phyloP scores from a whole-genome alignment of 2,888 invertebrate species.

The Campoplex nolae region DNA sequence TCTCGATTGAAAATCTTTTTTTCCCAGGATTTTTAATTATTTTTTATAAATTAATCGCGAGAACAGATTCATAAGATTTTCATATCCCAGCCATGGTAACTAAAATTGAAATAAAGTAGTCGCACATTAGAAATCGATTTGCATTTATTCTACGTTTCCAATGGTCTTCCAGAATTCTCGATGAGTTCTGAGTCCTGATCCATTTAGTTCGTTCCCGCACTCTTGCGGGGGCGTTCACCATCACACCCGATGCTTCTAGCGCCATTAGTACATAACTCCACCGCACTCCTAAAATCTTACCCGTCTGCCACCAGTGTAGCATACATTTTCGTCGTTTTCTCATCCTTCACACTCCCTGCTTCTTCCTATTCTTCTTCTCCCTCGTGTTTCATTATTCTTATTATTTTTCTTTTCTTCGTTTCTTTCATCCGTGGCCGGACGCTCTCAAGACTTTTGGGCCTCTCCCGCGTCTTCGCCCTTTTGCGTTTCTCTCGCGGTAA shows the following conservation, averaged over 20 bases:
- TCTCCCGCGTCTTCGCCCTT: slow-evolving; percentile 30
- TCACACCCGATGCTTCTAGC: background rate
- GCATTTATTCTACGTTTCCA: background rate
- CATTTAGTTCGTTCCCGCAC: background rate
- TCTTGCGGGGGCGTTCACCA: background rate
- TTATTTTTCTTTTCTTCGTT: slow-evolving; percentile 5
- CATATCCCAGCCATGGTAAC: no score
- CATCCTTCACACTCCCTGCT: background rate
- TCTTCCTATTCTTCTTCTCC: slow-evolving; percentile 1
- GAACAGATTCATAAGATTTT: no score
- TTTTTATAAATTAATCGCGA: no score
- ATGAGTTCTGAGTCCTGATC: no score
- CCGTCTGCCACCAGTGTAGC: background rate
- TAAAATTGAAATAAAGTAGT: no score
- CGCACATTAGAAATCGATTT: background rate
- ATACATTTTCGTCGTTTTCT: slow-evolving; percentile 10
- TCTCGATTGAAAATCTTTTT: no score
- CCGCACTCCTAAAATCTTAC: background rate
- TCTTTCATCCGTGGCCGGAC: slow-evolving; percentile 26
- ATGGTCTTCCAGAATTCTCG: no score
- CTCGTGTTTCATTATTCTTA: background rate
- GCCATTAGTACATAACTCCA: background rate
- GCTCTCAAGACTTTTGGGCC: slow-evolving; percentile 43
- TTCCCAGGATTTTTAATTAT: no score
- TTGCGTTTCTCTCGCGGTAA: slow-evolving; percentile 24